Conservation (phyloP, 2,888 invertebrate species). For the Eupithecia vulgata region DNA sequence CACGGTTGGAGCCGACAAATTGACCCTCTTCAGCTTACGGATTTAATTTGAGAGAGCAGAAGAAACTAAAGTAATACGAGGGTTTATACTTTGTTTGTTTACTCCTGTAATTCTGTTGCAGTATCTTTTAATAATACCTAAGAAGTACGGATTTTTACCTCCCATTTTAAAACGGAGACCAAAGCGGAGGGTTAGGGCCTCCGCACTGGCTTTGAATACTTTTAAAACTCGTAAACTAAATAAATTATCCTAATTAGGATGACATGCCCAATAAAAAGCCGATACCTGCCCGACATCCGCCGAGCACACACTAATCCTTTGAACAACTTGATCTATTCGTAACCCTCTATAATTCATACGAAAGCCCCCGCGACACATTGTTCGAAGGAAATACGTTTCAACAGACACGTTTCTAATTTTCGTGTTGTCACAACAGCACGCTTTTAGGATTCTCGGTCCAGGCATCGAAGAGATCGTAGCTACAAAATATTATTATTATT, state of each 20-base stretch:
- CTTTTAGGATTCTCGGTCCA: slow-evolving; percentile 54
- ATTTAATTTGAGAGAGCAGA: slow-evolving; percentile 31
- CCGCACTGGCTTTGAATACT: neutral
- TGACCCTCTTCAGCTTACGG: slow-evolving; percentile 43
- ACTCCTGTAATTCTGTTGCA: neutral
- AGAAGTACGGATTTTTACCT: too few species aligned
- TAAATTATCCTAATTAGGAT: slow-evolving; percentile 31
- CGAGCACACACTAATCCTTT: slow-evolving; percentile 35
- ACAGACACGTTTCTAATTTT: slow-evolving; percentile 58
- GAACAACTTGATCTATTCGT: slow-evolving; percentile 41
- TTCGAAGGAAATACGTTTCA: slow-evolving; percentile 53
- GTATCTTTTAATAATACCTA: neutral
- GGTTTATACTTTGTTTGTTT: neutral
- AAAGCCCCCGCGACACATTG: slow-evolving; percentile 39
- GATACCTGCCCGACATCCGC: slow-evolving; percentile 32
- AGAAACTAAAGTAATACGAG: slow-evolving; percentile 2
- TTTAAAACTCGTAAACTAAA: neutral
- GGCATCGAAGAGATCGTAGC: slow-evolving; percentile 6
- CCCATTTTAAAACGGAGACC: too few species aligned
- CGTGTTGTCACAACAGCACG: slow-evolving; percentile 57
- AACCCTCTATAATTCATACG: slow-evolving; percentile 38
- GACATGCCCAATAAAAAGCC: slow-evolving; percentile 20
- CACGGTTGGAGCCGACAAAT: slow-evolving; percentile 38
- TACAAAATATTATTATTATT: neutral
- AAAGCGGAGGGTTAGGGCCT: too few species aligned